Base-by-base conservation (phyloP, 64 coral and sea anemone genomes). In the Porites lutea region DNA sequence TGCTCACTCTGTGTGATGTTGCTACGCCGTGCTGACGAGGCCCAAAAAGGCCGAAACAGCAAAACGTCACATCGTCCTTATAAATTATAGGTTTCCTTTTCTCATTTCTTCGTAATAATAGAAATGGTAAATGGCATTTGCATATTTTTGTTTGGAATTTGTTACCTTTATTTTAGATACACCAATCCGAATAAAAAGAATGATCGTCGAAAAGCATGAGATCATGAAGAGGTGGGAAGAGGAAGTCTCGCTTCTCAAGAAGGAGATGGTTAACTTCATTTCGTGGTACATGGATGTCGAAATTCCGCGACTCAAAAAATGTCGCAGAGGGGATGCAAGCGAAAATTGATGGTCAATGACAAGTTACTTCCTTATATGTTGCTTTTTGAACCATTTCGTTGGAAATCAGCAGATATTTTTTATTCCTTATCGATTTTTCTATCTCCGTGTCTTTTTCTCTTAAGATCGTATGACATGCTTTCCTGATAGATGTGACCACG, bases 11-110 rank as follows among this genome's bases (percentile, higher is more conserved):
- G 74, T 16, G 4, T 77, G 16, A 67, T 67, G 15, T 77, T 77
- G 74, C 48, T 77, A 77, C 74, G 74, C 74, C 74, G 74, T 77
- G 74, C 74, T 77, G 74, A 77, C 48, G 74, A 77, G 74, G 48
- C 74, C 74, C 74, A 77, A 77, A 47, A 48, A 53, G 48, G 74
- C 74, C 74, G 48, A 77, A 77, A 77, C 74, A 74, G 74, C 74
- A 67, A 67, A n/a, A 19, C 15, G 21, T 67, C 21, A 67, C 65
- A n/a, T 67, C 21, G 0, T 67, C 65, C 3, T 19, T 14, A 19
- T n/a, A 67, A 67, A n/a, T 19, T 67, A n/a, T 19, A 1, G 65
- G 21, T 77, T 10, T 52, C 53, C 8, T 77, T 77, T 3, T 48
- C 74, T 77, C 11, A 50, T 13, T 8, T 53, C 46, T 15, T 16